These are phyloP conservation scores for Hemicrepidius hirtus DNA, from an alignment of 2,888 invertebrate genomes.

Conservation along the genomic window DNA sequence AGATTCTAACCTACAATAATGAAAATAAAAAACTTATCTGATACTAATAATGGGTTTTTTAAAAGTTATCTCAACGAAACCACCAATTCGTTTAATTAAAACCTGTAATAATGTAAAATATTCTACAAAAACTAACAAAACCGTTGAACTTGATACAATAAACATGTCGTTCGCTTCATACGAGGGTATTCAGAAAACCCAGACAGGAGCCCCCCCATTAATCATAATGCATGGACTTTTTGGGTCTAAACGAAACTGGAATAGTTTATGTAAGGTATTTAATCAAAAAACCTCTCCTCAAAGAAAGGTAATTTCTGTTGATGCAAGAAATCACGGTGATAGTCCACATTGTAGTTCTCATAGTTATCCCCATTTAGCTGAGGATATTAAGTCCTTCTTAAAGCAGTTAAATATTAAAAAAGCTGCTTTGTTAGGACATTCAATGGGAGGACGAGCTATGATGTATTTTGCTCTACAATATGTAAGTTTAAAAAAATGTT, in stretches of 20 bases:
- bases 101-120: not conserved
- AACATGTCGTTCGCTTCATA: slow-evolving; percentile 82
- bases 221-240: slow-evolving; percentile 91
- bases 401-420: slow-evolving; percentile 78
- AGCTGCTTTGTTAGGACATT: slow-evolving; percentile 88
- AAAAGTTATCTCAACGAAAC: not conserved
- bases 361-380: slow-evolving; percentile 83
- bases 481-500: slow-evolving; percentile 70
- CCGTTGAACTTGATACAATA: slow-evolving; percentile 7
- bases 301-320: slow-evolving; percentile 86
- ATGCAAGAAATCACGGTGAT: slow-evolving; percentile 96
- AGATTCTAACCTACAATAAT: not conserved
- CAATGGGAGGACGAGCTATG: slow-evolving; percentile 95
- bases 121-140: not conserved
- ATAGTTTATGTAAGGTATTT: slow-evolving; percentile 83
- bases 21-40: not conserved
- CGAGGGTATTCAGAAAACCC: slow-evolving; percentile 67
- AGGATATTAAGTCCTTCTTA: slow-evolving; percentile 82
- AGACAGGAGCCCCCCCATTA: slow-evolving; percentile 75
- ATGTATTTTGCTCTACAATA: slow-evolving; percentile 88
- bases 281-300: slow-evolving; percentile 78
- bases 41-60: not conserved
- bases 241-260: slow-evolving; percentile 92
- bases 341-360: slow-evolving; percentile 87
- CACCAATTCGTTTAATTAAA: not conserved